These are phyloP conservation scores for Cosmia trapezina DNA, from an alignment of 2,888 invertebrate genomes.

Conservation along the genomic window DNA sequence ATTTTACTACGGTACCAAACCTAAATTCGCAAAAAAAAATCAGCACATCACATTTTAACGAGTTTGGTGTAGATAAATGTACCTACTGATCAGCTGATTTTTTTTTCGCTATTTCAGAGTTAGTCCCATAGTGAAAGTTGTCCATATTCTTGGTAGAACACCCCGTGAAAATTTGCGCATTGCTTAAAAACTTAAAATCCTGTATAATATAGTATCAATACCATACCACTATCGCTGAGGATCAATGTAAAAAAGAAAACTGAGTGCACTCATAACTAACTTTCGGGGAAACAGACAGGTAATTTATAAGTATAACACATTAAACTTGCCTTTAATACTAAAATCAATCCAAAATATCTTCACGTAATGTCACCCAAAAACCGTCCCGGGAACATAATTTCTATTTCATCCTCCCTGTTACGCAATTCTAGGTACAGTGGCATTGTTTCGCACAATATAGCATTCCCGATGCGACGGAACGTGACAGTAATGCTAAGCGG, in stretches of 20 bases:
- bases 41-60: no score
- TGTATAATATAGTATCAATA: background rate
- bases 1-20: no score
- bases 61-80: no score
- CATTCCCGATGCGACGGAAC: slow-evolving; percentile 52
- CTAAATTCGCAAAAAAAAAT: no score
- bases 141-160: no score
- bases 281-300: background rate
- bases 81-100: no score
- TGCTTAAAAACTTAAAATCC: no score
- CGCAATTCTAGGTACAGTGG: slow-evolving; percentile 23
- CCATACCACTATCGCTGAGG: background rate
- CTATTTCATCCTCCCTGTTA: slow-evolving; percentile 38
- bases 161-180: no score
- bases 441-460: slow-evolving; percentile 54
- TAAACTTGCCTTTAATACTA: background rate
- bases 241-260: no score
- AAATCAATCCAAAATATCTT: background rate
- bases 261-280: background rate
- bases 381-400: slow-evolving; percentile 9
- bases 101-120: no score
- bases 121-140: no score
- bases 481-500: slow-evolving; percentile 54
- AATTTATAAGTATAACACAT: background rate
- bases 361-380: background rate